Evolutionary conservation across 2,797 vertebrate species (phyloP).

Genomic region (Takifugu ocellatus): DNA sequence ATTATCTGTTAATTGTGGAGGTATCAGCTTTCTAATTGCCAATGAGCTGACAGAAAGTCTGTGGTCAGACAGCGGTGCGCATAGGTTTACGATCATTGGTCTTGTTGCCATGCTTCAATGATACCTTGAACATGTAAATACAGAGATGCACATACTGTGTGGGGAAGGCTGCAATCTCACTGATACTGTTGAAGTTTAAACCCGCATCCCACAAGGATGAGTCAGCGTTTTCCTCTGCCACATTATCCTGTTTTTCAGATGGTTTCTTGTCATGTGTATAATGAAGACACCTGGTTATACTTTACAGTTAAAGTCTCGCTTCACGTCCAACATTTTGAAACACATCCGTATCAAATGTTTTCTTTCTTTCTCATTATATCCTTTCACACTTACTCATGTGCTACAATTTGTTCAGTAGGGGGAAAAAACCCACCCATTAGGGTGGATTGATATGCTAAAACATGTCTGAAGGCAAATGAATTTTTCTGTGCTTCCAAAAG

Average conservation of each 20-base stretch:
- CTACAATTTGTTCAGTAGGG: constrained; percentile 21
- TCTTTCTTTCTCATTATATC: constrained; percentile 15
- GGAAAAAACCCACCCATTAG: constrained; percentile 22
- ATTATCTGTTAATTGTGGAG: not conserved
- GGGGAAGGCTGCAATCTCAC: too few species aligned
- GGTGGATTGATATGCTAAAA: constrained; percentile 62
- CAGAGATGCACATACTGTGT: too few species aligned
- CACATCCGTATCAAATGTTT: too few species aligned
- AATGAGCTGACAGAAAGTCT: constrained; percentile 12
- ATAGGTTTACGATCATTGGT: constrained; percentile 72
- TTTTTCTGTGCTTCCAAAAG: constrained; percentile 45
- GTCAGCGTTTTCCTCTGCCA: too few species aligned
- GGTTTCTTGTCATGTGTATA: too few species aligned
- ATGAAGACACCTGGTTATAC: too few species aligned
- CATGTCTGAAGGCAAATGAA: constrained; percentile 63
- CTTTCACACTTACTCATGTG: constrained; percentile 14
- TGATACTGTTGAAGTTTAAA: too few species aligned
- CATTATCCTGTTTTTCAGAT: too few species aligned
- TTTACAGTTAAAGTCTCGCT: too few species aligned
- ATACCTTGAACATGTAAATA: too few species aligned
- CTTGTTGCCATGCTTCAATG: constrained; percentile 10
- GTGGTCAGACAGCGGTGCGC: constrained; percentile 56
- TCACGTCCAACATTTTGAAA: too few species aligned
- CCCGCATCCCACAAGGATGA: too few species aligned
- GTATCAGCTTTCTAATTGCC: constrained; percentile 3